A percentile compares a stretch with the other conserved stretches of the same genome.
These are phyloP conservation scores for Haliclona indistincta DNA, from an alignment of 37 sponge, comb jelly and placozoan species.

Conservation along the genomic window DNA sequence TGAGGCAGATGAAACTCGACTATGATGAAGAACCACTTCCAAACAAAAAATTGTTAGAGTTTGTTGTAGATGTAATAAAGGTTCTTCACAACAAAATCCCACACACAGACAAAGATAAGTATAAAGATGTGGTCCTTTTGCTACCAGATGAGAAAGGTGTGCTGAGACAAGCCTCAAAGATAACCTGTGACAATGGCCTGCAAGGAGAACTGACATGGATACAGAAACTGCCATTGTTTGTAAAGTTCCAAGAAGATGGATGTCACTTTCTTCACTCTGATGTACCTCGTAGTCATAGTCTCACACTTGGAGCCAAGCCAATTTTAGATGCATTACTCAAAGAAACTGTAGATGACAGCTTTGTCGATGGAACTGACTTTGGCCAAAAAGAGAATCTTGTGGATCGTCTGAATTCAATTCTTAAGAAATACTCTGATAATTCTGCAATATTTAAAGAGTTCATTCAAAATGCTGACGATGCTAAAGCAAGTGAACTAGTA, in stretches of 20 bases:
- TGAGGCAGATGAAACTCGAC: background rate
- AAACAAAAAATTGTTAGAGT: too few species aligned
- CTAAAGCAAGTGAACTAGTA: constrained; percentile 64
- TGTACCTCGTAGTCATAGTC: constrained; percentile 20
- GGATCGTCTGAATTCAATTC: constrained; percentile 63
- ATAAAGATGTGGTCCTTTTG: background rate
- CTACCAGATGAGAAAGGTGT: constrained; percentile 45
- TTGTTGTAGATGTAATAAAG: too few species aligned
- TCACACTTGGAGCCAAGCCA: constrained; percentile 28
- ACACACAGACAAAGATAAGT: background rate
- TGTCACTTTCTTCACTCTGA: constrained; percentile 18
- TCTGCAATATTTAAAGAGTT: constrained; percentile 72
- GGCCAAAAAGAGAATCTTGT: constrained; percentile 77
- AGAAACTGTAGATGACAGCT: constrained; percentile 24
- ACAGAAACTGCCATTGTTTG: background rate
- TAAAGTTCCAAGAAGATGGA: constrained; percentile 4
- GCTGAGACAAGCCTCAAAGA: constrained; percentile 23
- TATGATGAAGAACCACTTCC: constrained; percentile 2
- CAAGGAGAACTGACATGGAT: constrained; percentile 13
- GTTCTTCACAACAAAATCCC: background rate
- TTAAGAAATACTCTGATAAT: constrained; percentile 63
- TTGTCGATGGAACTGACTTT: constrained; percentile 62
- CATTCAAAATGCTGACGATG: constrained; percentile 88
- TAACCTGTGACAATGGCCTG: constrained; percentile 46
- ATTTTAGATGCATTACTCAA: constrained; percentile 31